These are phyloP conservation scores for Coptotermes formosanus DNA, from an alignment of 1,140 invertebrate species.

Conservation along the genomic window DNA sequence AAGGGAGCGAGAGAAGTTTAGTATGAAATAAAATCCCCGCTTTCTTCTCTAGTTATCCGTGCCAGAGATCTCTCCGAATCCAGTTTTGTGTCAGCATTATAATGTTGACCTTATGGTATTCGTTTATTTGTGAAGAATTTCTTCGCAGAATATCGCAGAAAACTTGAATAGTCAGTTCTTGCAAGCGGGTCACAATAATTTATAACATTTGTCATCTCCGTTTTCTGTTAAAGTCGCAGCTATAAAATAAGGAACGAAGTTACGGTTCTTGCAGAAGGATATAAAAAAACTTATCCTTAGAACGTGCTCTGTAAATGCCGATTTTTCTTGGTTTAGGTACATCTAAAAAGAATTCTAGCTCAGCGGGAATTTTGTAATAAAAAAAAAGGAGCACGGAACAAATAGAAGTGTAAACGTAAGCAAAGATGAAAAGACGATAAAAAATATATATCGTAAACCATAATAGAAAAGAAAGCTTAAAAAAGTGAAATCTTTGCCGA, in stretches of 20 bases:
- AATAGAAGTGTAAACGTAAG: constrained; percentile 5
- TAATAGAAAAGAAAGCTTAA: background rate
- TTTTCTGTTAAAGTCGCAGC: background rate
- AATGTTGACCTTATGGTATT: background rate
- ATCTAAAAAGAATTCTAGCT: background rate
- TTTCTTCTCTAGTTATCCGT: background rate
- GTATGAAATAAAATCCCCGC: background rate
- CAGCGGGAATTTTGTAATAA: constrained; percentile 10
- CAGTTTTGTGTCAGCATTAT: background rate
- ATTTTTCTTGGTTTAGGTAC: constrained; percentile 3
- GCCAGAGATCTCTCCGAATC: background rate
- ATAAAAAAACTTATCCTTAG: background rate
- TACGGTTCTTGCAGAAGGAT: background rate
- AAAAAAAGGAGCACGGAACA: background rate
- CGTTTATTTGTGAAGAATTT: background rate
- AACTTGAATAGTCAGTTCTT: background rate
- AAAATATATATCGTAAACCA: background rate
- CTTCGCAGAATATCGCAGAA: background rate
- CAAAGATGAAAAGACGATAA: background rate
- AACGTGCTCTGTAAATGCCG: background rate
- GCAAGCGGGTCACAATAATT: background rate
- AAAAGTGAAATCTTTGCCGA: background rate
- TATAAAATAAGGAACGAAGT: background rate
- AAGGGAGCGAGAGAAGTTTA: background rate
- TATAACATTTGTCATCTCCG: background rate